A percentile compares a stretch with the other conserved stretches of the same genome.
phyloP scores from a whole-genome alignment of 2,888 invertebrate genomes.

The Microctonus brassicae region DNA sequence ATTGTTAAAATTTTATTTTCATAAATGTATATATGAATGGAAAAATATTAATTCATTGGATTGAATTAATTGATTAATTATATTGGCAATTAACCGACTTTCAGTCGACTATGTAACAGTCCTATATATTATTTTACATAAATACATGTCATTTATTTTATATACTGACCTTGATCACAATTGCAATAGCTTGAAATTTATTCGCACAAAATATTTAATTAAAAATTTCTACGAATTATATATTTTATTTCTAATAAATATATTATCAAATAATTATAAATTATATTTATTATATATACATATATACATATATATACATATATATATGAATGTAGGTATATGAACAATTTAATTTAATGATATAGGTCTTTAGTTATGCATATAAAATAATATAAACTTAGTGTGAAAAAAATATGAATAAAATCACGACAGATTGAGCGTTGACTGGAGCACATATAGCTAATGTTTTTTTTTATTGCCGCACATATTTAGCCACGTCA shows the following conservation, averaged over 20 bases:
- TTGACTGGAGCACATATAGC: constrained; percentile 19
- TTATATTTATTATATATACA: too few species aligned
- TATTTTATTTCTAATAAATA: neutral
- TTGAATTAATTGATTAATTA: constrained; percentile 48
- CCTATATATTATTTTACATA: neutral
- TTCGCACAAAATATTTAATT: neutral
- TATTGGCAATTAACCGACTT: constrained; percentile 54
- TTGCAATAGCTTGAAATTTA: neutral
- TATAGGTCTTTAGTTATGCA: too few species aligned
- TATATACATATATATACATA: too few species aligned
- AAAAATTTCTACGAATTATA: neutral
- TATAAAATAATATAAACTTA: neutral
- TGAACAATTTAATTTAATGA: too few species aligned
- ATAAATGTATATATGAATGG: neutral
- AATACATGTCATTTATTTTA: neutral
- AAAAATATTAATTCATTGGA: constrained; percentile 29
- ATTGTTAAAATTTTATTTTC: neutral
- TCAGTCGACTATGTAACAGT: neutral
- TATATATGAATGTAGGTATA: too few species aligned
- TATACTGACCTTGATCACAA: neutral
- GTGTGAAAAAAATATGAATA: constrained; percentile 22
- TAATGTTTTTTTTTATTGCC: constrained; percentile 33
- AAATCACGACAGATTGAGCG: constrained; percentile 31
- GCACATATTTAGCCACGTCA: constrained; percentile 30
- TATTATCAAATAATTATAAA: neutral